A percentile compares a stretch with the other conserved stretches of the same genome.
Conservation (phyloP, 2,797 vertebrate species). For the Anabas testudineus region DNA sequence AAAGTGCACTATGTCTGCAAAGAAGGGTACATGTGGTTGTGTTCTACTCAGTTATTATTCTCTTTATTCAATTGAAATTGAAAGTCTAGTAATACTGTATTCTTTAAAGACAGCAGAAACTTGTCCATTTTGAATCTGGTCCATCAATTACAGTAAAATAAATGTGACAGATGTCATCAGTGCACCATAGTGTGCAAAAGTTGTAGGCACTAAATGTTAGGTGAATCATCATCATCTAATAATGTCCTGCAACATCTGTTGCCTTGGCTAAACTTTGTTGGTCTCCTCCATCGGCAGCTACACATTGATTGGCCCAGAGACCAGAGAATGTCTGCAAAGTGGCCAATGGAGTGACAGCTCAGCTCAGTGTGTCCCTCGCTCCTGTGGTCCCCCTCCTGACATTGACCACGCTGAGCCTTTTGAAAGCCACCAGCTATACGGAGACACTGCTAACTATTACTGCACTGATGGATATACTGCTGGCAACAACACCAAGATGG, state of each 20-base stretch:
- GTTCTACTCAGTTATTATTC: constrained; percentile 24
- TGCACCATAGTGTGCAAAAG: too few species aligned
- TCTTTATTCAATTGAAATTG: not conserved
- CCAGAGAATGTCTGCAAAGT: constrained; percentile 88
- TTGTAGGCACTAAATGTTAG: too few species aligned
- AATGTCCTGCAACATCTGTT: not conserved
- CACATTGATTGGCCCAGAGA: constrained; percentile 90
- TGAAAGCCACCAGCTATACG: constrained; percentile 92
- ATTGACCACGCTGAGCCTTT: constrained; percentile 93
- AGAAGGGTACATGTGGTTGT: constrained; percentile 90
- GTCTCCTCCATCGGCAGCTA: constrained; percentile 82
- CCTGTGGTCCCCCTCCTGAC: constrained; percentile 93
- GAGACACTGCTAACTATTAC: constrained; percentile 94
- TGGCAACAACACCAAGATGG: constrained; percentile 91
- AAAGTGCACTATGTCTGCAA: constrained; percentile 92
- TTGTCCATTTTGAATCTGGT: too few species aligned
- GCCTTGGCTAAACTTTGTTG: constrained; percentile 4
- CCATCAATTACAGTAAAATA: too few species aligned
- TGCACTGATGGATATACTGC: constrained; percentile 94
- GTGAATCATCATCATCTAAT: not conserved
- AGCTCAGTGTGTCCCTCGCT: constrained; percentile 93
- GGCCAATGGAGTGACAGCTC: constrained; percentile 90
- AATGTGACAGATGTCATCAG: too few species aligned
- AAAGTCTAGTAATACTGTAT: too few species aligned
- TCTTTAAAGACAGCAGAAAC: not conserved